These are phyloP conservation scores for Xestia sexstrigata DNA, from an alignment of 2,888 invertebrate genomes.

Conservation along the genomic window DNA sequence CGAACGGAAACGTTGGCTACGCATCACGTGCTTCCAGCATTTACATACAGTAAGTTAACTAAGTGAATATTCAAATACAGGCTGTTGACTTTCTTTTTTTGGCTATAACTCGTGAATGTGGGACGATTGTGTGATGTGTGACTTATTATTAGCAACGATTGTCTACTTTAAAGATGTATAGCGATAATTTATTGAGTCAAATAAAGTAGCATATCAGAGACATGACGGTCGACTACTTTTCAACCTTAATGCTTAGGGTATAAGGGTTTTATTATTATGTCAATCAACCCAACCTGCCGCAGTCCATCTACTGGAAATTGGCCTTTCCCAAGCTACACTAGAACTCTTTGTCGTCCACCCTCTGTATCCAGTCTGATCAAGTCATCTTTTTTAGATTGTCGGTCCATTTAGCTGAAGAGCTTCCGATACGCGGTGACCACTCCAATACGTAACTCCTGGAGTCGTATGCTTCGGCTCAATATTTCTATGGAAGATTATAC, in stretches of 20 bases:
- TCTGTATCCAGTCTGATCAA: no score
- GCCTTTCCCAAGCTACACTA: no score
- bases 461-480: no score
- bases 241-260: no score
- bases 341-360: no score
- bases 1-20: conserved; percentile 32
- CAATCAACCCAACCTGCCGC: not conserved
- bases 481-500: no score
- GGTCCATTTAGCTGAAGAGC: no score
- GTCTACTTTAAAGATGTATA: not conserved
- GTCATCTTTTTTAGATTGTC: no score
- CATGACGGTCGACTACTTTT: not conserved
- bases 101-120: conserved; percentile 15
- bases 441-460: no score
- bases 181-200: conserved; percentile 4
- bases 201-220: not conserved
- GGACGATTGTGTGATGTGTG: not conserved
- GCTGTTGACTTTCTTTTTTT: conserved; percentile 39
- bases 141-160: not conserved
- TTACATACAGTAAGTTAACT: conserved; percentile 37
- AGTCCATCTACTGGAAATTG: no score
- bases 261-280: not conserved
- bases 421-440: no score
- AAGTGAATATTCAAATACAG: conserved; percentile 33
- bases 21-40: conserved; percentile 46